Base-by-base conservation (phyloP, 2,888 invertebrate genomes). In the Parelbella ahira region DNA sequence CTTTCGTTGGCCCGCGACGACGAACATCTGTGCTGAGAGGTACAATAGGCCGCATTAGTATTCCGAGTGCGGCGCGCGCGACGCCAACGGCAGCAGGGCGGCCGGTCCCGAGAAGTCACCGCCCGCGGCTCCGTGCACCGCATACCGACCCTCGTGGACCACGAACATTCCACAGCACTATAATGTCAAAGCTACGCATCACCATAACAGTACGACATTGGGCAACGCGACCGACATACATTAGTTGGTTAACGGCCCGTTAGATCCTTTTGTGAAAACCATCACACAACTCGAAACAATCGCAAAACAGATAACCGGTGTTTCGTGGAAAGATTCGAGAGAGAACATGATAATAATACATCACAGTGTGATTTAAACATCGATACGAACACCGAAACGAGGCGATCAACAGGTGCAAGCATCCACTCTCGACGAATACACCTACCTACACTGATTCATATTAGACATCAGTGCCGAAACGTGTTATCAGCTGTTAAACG, bases 71-170 rank as follows among this genome's bases (percentile, higher is more conserved):
- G 58, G 59, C 18, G 19, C 25, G 46, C 44, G 60, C 56, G 58
- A 54, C 51, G 66, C 63, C 66, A 68, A 69, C 68, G 71, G 69
- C 73, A 68, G 69, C 70, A n/a, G 64, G 67, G 65, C 74, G 76
- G 69, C 77, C 74, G 66, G 73, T 66, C 63, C 70, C 63, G 74
- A 76, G 76, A 76, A 82, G 86, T 86, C 86, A 82, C 71, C 79
- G 84, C 57, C 80, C 83, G 75, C 71, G 49, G 51, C 51, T 51
- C 59, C 82, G 84, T 83, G 84, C 64, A 55, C 57, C 60, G 84
- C 81, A 87, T 87, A 78, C 74, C 46, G 49, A 50, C 49, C 45
- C 61, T 55, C 55, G 53, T 59, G 63, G 61, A 63, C 63, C 60
- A 49, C 57, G 68, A 61, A 63, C 70, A 79, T 80, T 73, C 76